Evolutionary conservation across 2,797 vertebrate genomes (phyloP), one percentile per base, ranked within the genome.

Genomic region (Antrozous pallidus): DNA sequence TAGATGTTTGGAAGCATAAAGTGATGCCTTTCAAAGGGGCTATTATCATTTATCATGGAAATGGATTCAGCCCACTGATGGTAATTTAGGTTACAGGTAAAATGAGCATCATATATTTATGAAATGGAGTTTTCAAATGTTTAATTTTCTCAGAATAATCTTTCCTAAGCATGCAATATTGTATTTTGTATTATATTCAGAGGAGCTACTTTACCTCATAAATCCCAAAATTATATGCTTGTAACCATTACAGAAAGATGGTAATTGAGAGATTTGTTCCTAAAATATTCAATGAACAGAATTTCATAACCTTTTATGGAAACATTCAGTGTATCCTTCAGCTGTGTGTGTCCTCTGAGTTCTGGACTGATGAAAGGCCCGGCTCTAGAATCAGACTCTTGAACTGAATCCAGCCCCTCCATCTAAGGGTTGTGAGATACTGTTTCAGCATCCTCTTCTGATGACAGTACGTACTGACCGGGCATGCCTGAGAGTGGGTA

Each of bases 41-140:
- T 95, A 36, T 8, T 97, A 73, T 89, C 96, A 78, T 96, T 97
- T 92, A 82, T 95, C 80, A 80, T 94, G 91, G 70, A 97, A 95
- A 97, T 97, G 67, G 96, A 73, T 95, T 20, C 18, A 95, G 80
- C 93, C 82, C 81, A 93, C 33, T 26, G 93, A 74, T 97, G 90
- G 38, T 96, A 70, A 78, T 89, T 96, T 96, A 77, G 81, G 69
- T 33, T 92, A 67, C 74, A 88, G 79, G 47, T 90, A 96, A 92
- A 95, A 38, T 97, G 96, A 91, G 33, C 92, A 92, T 92, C 90
- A 0, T 81, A 42, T 74, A 8, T 93, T 96, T 88, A 83, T 96
- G 83, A 90, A 94, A 77, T 90, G 81, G 94, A 92, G 70, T 94
- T 96, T 94, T 93, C 75, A 82, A 80, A 75, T 95, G 78, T 95